A percentile compares a stretch with the other conserved stretches of the same genome.
Conservation (phyloP, 2,888 invertebrate species). For the Furcula furcula region DNA sequence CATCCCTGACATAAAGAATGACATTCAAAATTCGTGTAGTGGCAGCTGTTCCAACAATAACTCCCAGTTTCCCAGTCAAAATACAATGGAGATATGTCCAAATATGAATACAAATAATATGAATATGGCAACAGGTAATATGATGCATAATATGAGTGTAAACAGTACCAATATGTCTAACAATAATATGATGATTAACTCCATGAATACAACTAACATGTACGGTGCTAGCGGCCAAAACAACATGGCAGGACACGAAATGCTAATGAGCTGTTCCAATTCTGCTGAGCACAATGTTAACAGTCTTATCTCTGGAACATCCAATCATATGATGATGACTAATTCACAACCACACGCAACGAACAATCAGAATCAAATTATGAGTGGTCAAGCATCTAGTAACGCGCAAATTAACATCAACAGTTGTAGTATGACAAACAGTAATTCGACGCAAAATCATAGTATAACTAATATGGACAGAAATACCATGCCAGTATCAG, state of each 20-base stretch:
- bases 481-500: slow-evolving; percentile 54
- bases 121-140: slow-evolving; percentile 58
- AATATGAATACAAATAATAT: slow-evolving; percentile 63
- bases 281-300: slow-evolving; percentile 61
- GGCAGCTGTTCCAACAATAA: slow-evolving; percentile 68
- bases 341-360: slow-evolving; percentile 57
- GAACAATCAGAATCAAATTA: slow-evolving; percentile 60
- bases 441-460: slow-evolving; percentile 55
- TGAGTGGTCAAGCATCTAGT: slow-evolving; percentile 51
- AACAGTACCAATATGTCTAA: slow-evolving; percentile 61
- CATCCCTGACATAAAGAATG: slow-evolving; percentile 75
- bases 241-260: slow-evolving; percentile 62
- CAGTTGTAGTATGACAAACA: slow-evolving; percentile 64
- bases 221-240: slow-evolving; percentile 57
- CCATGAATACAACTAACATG: slow-evolving; percentile 56
- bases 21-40: slow-evolving; percentile 70
- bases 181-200: slow-evolving; percentile 70
- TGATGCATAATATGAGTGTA: slow-evolving; percentile 66
- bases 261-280: slow-evolving; percentile 70
- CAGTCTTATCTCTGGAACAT: slow-evolving; percentile 55
- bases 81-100: slow-evolving; percentile 66
- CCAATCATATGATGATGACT: slow-evolving; percentile 71
- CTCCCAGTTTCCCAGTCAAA: slow-evolving; percentile 60
- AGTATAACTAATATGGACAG: slow-evolving; percentile 59
- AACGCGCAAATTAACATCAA: slow-evolving; percentile 68